Percentiles rank a stretch among this genome's conserved stretches.
Conservation (phyloP, 2,797 vertebrate species). For the Dendrocincla tyrannina region DNA sequence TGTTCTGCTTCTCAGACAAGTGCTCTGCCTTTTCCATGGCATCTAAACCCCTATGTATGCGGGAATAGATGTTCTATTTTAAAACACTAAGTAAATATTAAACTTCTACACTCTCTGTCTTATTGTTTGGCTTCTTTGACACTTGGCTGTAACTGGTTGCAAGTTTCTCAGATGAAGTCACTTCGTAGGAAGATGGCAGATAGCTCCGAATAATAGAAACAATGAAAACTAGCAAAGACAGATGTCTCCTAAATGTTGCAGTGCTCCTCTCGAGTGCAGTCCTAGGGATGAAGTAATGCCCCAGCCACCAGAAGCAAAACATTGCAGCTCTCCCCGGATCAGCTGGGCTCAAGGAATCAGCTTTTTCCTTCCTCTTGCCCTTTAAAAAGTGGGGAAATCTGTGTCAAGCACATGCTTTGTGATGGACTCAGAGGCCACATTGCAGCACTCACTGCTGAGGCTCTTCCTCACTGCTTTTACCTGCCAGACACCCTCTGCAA, state of each 20-base stretch:
- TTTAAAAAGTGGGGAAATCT: not conserved
- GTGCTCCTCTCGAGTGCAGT: not conserved
- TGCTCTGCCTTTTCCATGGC: not conserved
- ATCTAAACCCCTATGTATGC: not conserved
- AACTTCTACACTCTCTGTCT: not conserved
- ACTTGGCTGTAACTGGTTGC: not conserved
- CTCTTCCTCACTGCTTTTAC: not conserved
- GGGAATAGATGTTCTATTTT: slow-evolving; percentile 41
- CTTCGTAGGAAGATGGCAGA: not conserved
- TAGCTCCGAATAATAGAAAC: not conserved
- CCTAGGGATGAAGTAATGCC: not conserved
- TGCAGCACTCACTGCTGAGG: not conserved
- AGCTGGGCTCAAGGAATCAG: not conserved
- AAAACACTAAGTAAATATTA: slow-evolving; percentile 38
- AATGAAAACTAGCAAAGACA: not conserved
- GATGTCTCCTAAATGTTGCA: not conserved
- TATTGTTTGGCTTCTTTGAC: slow-evolving; percentile 35
- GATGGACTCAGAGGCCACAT: not conserved
- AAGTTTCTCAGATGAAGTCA: slow-evolving; percentile 5
- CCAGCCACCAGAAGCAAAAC: not conserved
- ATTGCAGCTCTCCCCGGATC: not conserved
- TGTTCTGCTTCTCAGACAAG: not conserved
- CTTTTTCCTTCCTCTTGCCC: not conserved
- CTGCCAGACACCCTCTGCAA: not conserved
- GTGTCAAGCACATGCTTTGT: not conserved